Evolutionary conservation across 1,140 invertebrate species (phyloP).

Genomic region (Caenorhabditis brenneri): DNA sequence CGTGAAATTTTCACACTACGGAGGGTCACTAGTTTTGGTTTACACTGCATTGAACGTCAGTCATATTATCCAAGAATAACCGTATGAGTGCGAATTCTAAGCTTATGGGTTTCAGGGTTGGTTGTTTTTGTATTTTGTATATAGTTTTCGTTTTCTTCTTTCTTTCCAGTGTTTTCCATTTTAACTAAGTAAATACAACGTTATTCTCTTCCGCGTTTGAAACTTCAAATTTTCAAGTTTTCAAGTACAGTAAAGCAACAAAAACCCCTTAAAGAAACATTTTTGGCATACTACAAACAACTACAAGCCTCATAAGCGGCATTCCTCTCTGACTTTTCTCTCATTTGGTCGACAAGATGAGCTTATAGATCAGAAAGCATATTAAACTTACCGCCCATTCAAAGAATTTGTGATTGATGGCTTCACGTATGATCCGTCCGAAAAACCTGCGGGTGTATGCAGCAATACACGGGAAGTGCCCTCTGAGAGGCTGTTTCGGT

Average conservation of each 20-base stretch:
- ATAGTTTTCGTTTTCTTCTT: neutral
- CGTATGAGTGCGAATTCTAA: too few relatives aligned
- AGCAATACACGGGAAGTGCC: conserved; percentile 6
- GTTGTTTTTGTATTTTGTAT: too few relatives aligned
- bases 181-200: neutral
- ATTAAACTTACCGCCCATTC: conserved; percentile 35
- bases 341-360: too few relatives aligned
- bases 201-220: neutral
- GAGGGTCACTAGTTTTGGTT: neutral
- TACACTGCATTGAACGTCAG: neutral
- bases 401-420: conserved; percentile 24
- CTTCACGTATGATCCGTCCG: conserved; percentile 37
- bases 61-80: neutral
- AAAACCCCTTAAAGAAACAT: conserved; percentile 1
- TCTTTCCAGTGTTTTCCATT: neutral
- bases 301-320: neutral
- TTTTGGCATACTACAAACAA: neutral
- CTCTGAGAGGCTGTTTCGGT: neutral
- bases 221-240: conserved; percentile 9
- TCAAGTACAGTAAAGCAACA: conserved; percentile 11
- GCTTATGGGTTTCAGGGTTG: too few relatives aligned
- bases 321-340: conserved; percentile 11
- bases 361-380: conserved; percentile 30
- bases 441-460: conserved; percentile 22
- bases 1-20: neutral